Evolutionary conservation across 2,888 invertebrate genomes (phyloP).

Genomic region (Apotomis capreana): DNA sequence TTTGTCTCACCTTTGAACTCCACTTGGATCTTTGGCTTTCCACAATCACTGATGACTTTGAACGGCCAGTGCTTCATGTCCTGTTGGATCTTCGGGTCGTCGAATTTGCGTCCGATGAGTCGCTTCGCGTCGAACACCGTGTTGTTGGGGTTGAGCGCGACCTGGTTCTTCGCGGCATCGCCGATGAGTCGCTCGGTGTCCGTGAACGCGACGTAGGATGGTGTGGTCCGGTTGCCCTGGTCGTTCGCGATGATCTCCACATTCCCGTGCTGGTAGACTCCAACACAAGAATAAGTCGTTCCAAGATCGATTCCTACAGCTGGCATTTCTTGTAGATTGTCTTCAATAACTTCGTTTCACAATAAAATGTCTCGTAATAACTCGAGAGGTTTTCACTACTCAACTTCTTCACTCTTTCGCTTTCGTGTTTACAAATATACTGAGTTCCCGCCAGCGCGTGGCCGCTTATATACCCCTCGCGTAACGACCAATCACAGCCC

Average conservation of each 20-base stretch:
- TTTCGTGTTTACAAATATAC: constrained; percentile 43
- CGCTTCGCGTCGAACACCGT: constrained; percentile 89
- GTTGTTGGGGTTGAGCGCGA: constrained; percentile 86
- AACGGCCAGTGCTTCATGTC: constrained; percentile 92
- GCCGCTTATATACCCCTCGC: constrained; percentile 43
- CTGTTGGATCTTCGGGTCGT: constrained; percentile 86
- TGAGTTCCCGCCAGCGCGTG: constrained; percentile 40
- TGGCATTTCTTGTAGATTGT: constrained; percentile 45
- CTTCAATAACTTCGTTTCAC: constrained; percentile 34
- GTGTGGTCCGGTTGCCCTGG: constrained; percentile 91
- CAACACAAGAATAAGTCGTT: constrained; percentile 87
- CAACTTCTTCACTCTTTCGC: constrained; percentile 29
- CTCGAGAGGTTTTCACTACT: constrained; percentile 30
- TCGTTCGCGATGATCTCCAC: constrained; percentile 91
- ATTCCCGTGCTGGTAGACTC: constrained; percentile 87
- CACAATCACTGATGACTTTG: constrained; percentile 82
- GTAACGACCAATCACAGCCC: constrained; percentile 42
- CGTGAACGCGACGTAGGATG: constrained; percentile 88
- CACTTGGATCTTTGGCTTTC: constrained; percentile 85
- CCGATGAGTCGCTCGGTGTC: constrained; percentile 83
- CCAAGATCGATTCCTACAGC: constrained; percentile 80
- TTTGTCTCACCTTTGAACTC: constrained; percentile 84
- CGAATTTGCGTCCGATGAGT: constrained; percentile 89
- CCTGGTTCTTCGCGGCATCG: constrained; percentile 86
- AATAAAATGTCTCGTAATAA: constrained; percentile 34